Evolutionary conservation across 1,140 invertebrate species (phyloP), one percentile per base, ranked within the genome.

Genomic region (Pachyrhynchus sulphureomaculatus): DNA sequence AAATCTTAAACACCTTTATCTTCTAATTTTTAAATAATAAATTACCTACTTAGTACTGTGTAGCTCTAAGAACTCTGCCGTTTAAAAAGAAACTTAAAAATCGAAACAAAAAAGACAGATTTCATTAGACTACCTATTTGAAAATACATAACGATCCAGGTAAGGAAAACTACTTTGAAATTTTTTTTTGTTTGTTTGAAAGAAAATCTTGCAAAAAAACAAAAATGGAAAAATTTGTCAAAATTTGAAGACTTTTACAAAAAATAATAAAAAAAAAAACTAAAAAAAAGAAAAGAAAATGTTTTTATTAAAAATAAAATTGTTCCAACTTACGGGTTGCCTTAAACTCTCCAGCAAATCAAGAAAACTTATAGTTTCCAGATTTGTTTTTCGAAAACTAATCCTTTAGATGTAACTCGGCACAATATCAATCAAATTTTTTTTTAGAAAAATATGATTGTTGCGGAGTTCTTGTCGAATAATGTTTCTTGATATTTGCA

Each of bases 351-450:
- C 49, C 39, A 42, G 48, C 20, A 2, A 20, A 53, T 53, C 58
- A 37, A 61, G 49, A 61, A 61, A 61, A 61, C 58, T 15, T 61
- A 29, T 61, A 61, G 58, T 61, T 61, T 61, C 58, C n/a, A n/a
- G n/a, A n/a, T n/a, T 61, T 26, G 48, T 53, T 53, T 51, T 21
- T 17, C 8, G 51, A 56, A 18, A 21, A 51, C 36, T 51, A 47
- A 59, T 61, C 58, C 58, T 53, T 45, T 24, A 36, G 13, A 51
- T 45, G 39, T 15, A 51, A 42, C 49, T 61, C 13, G 15, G 21
- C 41, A 15, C 36, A 10, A 2, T 39, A n/a, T 47, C 26, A 59
- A 32, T 33, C 29, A 21, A 18, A 32, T 52, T 18, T 53, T 42
- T 52, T 29, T 51, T 18, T 44, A 15, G 13, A 26, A 44, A 21